Conservation (phyloP, 2,888 invertebrate genomes). For the Xestia sexstrigata region DNA sequence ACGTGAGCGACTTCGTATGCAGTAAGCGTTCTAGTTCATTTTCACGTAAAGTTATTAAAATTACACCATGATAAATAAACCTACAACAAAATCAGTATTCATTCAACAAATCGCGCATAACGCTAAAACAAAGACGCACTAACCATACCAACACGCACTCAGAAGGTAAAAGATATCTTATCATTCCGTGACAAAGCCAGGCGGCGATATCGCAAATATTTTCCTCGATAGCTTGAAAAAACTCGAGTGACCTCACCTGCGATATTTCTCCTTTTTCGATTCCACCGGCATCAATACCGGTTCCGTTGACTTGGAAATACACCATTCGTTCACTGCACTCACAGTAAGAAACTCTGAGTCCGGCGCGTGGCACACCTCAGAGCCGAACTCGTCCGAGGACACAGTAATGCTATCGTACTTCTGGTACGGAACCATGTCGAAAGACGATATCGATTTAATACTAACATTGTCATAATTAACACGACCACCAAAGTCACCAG, state of each 20-base stretch:
- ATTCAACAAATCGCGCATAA: constrained; percentile 29
- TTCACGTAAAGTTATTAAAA: constrained; percentile 29
- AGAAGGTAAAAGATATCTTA: constrained; percentile 81
- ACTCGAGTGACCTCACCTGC: constrained; percentile 86
- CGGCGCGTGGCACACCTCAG: constrained; percentile 88
- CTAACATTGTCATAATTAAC: constrained; percentile 89
- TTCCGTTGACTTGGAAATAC: constrained; percentile 85
- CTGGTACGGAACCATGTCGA: constrained; percentile 89
- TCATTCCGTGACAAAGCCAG: constrained; percentile 80
- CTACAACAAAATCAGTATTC: constrained; percentile 15
- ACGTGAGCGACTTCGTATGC: constrained; percentile 67
- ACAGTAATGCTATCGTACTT: constrained; percentile 89
- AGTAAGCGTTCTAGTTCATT: constrained; percentile 69
- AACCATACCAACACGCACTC: constrained; percentile 77
- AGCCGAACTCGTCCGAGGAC: constrained; percentile 89
- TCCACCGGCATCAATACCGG: constrained; percentile 86
- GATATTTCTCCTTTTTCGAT: constrained; percentile 89
- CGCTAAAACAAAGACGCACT: constrained; percentile 76
- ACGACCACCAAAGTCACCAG: constrained; percentile 83
- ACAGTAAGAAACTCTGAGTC: constrained; percentile 87
- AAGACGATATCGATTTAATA: constrained; percentile 88
- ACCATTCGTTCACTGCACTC: constrained; percentile 90
- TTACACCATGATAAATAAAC: constrained; percentile 7
- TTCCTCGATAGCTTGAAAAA: constrained; percentile 74
- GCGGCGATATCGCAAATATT: constrained; percentile 84